Percentiles rank a stretch among this genome's conserved stretches.
phyloP scores from a whole-genome alignment of 1,140 invertebrate genomes.

The Heliconius hewitsoni region DNA sequence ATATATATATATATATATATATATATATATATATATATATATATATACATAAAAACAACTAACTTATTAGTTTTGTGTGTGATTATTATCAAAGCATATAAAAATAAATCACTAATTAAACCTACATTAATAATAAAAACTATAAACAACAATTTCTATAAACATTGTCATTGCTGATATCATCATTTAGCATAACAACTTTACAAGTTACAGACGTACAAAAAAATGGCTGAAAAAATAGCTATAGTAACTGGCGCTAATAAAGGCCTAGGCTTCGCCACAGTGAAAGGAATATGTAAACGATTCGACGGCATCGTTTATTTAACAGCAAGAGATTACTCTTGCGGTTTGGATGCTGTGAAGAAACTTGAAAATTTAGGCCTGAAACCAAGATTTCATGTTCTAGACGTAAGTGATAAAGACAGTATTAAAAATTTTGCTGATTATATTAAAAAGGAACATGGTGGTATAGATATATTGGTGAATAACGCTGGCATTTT shows the following conservation, averaged over 20 bases:
- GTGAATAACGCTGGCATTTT: constrained; percentile 93
- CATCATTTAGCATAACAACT: not conserved
- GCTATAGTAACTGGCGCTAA: constrained; percentile 58
- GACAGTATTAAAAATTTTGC: constrained; percentile 83
- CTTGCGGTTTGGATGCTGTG: constrained; percentile 82
- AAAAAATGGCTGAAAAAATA: constrained; percentile 65
- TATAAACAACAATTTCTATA: not conserved
- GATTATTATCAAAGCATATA: not conserved
- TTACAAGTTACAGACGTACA: not conserved
- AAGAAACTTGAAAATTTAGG: constrained; percentile 77
- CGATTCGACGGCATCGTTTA: constrained; percentile 85
- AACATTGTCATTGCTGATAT: not conserved
- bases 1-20: too few relatives aligned
- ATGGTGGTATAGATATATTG: constrained; percentile 89
- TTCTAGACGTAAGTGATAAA: constrained; percentile 85
- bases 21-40: too few relatives aligned
- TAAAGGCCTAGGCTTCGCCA: constrained; percentile 88
- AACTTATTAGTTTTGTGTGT: not conserved
- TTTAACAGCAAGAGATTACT: constrained; percentile 84
- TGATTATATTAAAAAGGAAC: constrained; percentile 83
- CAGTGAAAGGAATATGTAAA: constrained; percentile 85
- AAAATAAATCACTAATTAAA: not conserved
- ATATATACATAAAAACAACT: not conserved
- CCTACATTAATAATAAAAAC: not conserved
- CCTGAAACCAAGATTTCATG: constrained; percentile 83